These are phyloP conservation scores for Drosophila pachea DNA, from an alignment of 1,140 invertebrate genomes.

Conservation along the genomic window DNA sequence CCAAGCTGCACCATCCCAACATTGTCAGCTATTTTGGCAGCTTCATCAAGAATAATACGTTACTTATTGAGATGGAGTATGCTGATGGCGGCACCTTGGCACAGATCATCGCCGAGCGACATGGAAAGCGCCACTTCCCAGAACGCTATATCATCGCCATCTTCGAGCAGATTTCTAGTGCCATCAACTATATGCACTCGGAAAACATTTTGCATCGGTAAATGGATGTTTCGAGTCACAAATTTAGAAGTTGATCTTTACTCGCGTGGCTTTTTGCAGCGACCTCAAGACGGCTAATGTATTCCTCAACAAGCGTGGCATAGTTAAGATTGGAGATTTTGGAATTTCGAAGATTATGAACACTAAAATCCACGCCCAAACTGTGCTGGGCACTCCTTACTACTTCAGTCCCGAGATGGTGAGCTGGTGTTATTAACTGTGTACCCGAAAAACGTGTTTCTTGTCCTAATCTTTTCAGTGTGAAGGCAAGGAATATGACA, in stretches of 20 bases:
- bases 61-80: slow-evolving; percentile 91
- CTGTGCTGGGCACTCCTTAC: slow-evolving; percentile 89
- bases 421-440: slow-evolving; percentile 35
- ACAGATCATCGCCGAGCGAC: slow-evolving; percentile 82
- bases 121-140: slow-evolving; percentile 72
- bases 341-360: slow-evolving; percentile 89
- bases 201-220: slow-evolving; percentile 87
- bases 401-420: slow-evolving; percentile 92
- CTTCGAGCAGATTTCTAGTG: slow-evolving; percentile 86
- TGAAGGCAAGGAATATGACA: slow-evolving; percentile 88
- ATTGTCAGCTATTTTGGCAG: slow-evolving; percentile 88
- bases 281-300: slow-evolving; percentile 90
- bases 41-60: slow-evolving; percentile 86
- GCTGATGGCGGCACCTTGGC: slow-evolving; percentile 87
- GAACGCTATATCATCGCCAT: slow-evolving; percentile 84
- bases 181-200: slow-evolving; percentile 86
- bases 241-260: background rate
- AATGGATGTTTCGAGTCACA: background rate
- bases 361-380: slow-evolving; percentile 85
- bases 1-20: slow-evolving; percentile 86
- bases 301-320: slow-evolving; percentile 85
- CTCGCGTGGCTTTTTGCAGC: slow-evolving; percentile 70
- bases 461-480: slow-evolving; percentile 80
- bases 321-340: slow-evolving; percentile 88
- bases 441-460: background rate